Conservation (phyloP, 2,888 invertebrate species). For the Merodon equestris region DNA sequence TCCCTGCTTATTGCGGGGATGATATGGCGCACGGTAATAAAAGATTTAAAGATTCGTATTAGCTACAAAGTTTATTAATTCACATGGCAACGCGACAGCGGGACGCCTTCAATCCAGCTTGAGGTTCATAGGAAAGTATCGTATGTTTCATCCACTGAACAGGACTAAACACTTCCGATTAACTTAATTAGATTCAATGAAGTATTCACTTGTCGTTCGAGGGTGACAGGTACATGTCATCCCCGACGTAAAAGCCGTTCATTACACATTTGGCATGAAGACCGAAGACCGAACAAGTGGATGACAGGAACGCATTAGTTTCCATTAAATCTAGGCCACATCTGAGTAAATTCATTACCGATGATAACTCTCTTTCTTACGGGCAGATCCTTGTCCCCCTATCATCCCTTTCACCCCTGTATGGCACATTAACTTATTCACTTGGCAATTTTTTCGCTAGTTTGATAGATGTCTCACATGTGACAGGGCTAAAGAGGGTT, state of each 20-base stretch:
- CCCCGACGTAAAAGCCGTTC: constrained; percentile 1
- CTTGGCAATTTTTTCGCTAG: constrained; percentile 67
- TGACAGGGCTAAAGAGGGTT: constrained; percentile 65
- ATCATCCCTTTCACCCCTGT: constrained; percentile 16
- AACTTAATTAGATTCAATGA: constrained; percentile 67
- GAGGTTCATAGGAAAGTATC: too few species aligned
- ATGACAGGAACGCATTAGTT: constrained; percentile 68
- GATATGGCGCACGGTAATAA: not conserved
- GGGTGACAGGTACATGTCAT: constrained; percentile 66
- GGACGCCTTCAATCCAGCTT: too few species aligned
- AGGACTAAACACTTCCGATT: constrained; percentile 53
- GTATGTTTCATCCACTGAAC: too few species aligned
- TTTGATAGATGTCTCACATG: constrained; percentile 69
- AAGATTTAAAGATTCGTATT: not conserved
- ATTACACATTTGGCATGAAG: constrained; percentile 27
- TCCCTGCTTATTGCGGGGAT: constrained; percentile 23
- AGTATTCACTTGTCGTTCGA: constrained; percentile 52
- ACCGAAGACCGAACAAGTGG: constrained; percentile 66
- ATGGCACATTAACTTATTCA: constrained; percentile 68
- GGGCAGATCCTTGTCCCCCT: too few species aligned
- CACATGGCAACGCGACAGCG: not conserved
- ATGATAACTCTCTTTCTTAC: constrained; percentile 36
- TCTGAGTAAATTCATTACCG: constrained; percentile 65
- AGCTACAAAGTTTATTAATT: not conserved
- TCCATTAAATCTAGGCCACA: constrained; percentile 69